A percentile compares a stretch with the other conserved stretches of the same genome.
phyloP scores from a whole-genome alignment of 1,140 invertebrate genomes.

The Lepidostoma basale region DNA sequence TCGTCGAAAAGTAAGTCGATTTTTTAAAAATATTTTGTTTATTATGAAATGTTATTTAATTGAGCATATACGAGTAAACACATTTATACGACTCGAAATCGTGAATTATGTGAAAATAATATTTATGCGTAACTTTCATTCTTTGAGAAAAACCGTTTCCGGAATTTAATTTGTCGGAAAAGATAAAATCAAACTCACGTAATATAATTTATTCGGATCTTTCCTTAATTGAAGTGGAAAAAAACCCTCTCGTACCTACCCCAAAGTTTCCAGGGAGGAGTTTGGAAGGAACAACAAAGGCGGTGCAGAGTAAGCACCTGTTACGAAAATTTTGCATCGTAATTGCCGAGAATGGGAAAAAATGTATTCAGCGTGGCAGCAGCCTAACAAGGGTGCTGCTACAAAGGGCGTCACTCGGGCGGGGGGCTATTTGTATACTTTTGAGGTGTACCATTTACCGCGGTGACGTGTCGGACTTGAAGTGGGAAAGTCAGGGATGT shows the following conservation, averaged over 20 bases:
- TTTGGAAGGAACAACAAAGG: constrained; percentile 31
- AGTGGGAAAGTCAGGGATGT: background rate
- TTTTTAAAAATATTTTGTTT: too few relatives aligned
- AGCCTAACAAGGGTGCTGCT: constrained; percentile 24
- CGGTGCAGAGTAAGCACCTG: constrained; percentile 38
- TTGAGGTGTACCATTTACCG: constrained; percentile 33
- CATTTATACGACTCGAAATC: too few relatives aligned
- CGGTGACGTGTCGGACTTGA: background rate
- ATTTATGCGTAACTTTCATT: too few relatives aligned
- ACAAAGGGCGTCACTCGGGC: constrained; percentile 41
- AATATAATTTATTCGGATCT: constrained; percentile 42
- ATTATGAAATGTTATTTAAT: too few relatives aligned
- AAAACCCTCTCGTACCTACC: constrained; percentile 24
- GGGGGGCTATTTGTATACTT: constrained; percentile 36
- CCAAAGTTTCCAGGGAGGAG: constrained; percentile 27
- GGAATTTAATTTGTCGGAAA: constrained; percentile 30
- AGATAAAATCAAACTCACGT: constrained; percentile 33
- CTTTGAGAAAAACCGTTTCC: constrained; percentile 37
- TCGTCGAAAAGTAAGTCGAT: too few relatives aligned
- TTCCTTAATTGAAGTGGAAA: constrained; percentile 37
- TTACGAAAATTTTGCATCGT: constrained; percentile 45
- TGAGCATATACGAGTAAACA: too few relatives aligned
- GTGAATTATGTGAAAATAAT: too few relatives aligned
- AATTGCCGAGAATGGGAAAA: constrained; percentile 41
- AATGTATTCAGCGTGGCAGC: constrained; percentile 26